These are phyloP conservation scores for Zeuzera pyrina DNA, from an alignment of 2,888 invertebrate species.

Conservation along the genomic window DNA sequence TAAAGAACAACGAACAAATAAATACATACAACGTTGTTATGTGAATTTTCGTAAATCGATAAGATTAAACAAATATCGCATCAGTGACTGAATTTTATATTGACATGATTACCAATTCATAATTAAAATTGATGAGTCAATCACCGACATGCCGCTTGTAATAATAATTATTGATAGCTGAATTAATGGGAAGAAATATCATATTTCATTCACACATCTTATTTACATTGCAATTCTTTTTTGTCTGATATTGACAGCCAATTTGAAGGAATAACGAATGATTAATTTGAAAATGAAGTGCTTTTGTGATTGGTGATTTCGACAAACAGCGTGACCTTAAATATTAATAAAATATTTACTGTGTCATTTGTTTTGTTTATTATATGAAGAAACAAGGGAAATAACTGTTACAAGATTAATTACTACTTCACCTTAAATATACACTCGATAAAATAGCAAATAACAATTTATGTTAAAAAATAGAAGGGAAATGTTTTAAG, in stretches of 20 bases:
- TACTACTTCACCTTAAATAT: no score
- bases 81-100: conserved; percentile 1
- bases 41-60: no score
- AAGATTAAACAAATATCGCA: no score
- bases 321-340: conserved; percentile 6
- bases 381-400: no score
- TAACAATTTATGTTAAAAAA: no score
- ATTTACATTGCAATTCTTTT: conserved; percentile 42
- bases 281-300: conserved; percentile 35
- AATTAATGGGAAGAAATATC: conserved; percentile 34
- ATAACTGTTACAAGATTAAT: no score
- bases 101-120: conserved; percentile 23
- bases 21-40: no score
- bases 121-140: conserved; percentile 58
- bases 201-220: conserved; percentile 31
- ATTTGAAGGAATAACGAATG: conserved; percentile 33
- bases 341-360: no score
- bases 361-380: no score
- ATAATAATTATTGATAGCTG: conserved; percentile 33
- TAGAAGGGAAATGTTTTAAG: no score
- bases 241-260: conserved; percentile 48
- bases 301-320: conserved; percentile 15
- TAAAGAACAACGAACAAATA: no score
- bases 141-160: conserved; percentile 22
- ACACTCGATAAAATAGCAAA: no score